Conservation (phyloP, 2,888 invertebrate genomes). For the Dione juno region DNA sequence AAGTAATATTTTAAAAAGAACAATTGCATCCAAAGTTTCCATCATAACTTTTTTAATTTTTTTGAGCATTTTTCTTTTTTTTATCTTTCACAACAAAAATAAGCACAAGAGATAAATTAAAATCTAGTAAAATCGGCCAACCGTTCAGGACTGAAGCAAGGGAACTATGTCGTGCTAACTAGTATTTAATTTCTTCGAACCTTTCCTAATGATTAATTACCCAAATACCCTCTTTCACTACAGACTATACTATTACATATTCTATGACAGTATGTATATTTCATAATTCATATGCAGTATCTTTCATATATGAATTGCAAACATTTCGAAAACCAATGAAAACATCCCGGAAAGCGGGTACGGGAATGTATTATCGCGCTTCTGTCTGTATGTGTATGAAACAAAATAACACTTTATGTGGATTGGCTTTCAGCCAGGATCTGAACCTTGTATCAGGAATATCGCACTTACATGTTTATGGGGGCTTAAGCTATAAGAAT, state of each 20-base stretch:
- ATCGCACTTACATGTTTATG: slow-evolving; percentile 47
- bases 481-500: background rate
- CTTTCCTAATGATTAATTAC: too few relatives aligned
- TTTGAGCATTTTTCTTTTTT: too few relatives aligned
- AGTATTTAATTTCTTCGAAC: too few relatives aligned
- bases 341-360: slow-evolving; percentile 47
- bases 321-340: slow-evolving; percentile 45
- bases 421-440: slow-evolving; percentile 60
- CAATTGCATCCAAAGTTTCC: too few relatives aligned
- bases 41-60: too few relatives aligned
- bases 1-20: too few relatives aligned
- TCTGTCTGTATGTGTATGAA: slow-evolving; percentile 54
- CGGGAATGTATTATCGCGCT: slow-evolving; percentile 52
- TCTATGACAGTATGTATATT: slow-evolving; percentile 22
- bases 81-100: too few relatives aligned
- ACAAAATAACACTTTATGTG: slow-evolving; percentile 65
- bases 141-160: too few relatives aligned
- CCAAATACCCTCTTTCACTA: too few relatives aligned
- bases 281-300: slow-evolving; percentile 30
- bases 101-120: too few relatives aligned
- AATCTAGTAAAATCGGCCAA: too few relatives aligned
- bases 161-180: too few relatives aligned
- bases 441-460: slow-evolving; percentile 54
- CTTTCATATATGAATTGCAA: slow-evolving; percentile 43
- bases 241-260: background rate